Evolutionary conservation across 2,888 invertebrate species (phyloP).

Genomic region (Mesochorus sp.): DNA sequence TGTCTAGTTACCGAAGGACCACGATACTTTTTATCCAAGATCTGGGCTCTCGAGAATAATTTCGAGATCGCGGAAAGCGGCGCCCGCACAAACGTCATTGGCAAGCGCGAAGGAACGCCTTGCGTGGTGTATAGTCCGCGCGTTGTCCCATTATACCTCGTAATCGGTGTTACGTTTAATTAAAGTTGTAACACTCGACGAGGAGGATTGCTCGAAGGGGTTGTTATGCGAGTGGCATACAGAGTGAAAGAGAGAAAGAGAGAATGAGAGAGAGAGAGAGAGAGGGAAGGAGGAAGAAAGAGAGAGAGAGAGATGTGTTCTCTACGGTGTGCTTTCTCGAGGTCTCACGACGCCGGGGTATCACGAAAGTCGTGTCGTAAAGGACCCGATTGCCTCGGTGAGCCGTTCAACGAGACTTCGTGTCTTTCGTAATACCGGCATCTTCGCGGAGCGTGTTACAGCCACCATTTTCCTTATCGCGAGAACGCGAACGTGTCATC

Average conservation of each 20-base stretch:
- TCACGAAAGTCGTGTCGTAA: conserved; percentile 76
- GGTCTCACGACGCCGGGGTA: conserved; percentile 62
- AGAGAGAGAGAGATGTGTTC: conserved; percentile 31
- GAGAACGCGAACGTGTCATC: conserved; percentile 79
- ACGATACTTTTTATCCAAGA: conserved; percentile 34
- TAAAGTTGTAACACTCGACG: conserved; percentile 74
- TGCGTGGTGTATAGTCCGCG: conserved; percentile 37
- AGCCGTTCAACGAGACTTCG: conserved; percentile 66
- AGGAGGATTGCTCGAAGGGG: conserved; percentile 55
- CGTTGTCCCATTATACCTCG: conserved; percentile 60
- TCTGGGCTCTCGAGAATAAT: conserved; percentile 42
- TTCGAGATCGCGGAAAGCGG: neutral
- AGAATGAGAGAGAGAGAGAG: neutral
- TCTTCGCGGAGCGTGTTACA: conserved; percentile 80
- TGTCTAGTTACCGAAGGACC: neutral
- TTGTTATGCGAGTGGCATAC: conserved; percentile 65
- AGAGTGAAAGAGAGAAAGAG: conserved; percentile 46
- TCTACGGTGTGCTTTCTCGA: conserved; percentile 45
- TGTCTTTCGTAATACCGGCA: conserved; percentile 80
- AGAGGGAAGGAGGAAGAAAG: conserved; percentile 1
- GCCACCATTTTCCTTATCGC: conserved; percentile 78
- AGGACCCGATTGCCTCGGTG: conserved; percentile 74
- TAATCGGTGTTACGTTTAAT: conserved; percentile 73
- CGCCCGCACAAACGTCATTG: conserved; percentile 33
- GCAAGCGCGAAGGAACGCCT: conserved; percentile 41